These are phyloP conservation scores for Drosophila takahashii DNA, from an alignment of 1,140 invertebrate species.

Conservation along the genomic window DNA sequence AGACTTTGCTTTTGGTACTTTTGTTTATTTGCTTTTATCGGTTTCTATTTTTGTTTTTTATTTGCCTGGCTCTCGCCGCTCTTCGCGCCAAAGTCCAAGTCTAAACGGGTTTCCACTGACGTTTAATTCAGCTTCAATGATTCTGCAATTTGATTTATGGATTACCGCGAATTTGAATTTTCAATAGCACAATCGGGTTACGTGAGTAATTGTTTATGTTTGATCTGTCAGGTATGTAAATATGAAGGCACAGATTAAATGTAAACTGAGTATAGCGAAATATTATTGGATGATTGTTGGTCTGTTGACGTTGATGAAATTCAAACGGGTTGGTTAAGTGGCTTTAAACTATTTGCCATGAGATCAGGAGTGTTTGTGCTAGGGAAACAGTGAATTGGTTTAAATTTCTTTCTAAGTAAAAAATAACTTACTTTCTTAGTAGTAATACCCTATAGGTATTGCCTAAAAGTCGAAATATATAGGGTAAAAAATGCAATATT, in stretches of 20 bases:
- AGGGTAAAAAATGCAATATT: too few species aligned
- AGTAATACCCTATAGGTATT: too few species aligned
- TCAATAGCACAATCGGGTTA: conserved; percentile 1
- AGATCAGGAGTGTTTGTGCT: too few species aligned
- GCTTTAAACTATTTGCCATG: neutral
- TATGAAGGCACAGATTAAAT: conserved; percentile 19
- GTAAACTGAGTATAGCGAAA: conserved; percentile 3
- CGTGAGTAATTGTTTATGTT: conserved; percentile 27
- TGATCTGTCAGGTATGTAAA: conserved; percentile 29
- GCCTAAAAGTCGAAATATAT: too few species aligned
- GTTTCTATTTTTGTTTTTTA: conserved; percentile 38
- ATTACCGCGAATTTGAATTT: conserved; percentile 31
- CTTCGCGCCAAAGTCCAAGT: conserved; percentile 31
- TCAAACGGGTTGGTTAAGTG: neutral
- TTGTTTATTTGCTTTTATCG: conserved; percentile 51
- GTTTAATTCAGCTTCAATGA: conserved; percentile 45
- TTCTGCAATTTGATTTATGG: conserved; percentile 46
- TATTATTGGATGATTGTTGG: conserved; percentile 6
- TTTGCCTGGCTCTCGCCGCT: conserved; percentile 14
- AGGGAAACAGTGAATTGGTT: too few species aligned
- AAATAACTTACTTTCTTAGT: neutral
- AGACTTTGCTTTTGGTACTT: conserved; percentile 65
- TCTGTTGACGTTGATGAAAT: conserved; percentile 1
- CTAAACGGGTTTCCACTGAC: conserved; percentile 46
- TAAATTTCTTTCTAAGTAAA: neutral